phyloP scores from a whole-genome alignment of 2,888 invertebrate species.

The Agrotis ipsilon region DNA sequence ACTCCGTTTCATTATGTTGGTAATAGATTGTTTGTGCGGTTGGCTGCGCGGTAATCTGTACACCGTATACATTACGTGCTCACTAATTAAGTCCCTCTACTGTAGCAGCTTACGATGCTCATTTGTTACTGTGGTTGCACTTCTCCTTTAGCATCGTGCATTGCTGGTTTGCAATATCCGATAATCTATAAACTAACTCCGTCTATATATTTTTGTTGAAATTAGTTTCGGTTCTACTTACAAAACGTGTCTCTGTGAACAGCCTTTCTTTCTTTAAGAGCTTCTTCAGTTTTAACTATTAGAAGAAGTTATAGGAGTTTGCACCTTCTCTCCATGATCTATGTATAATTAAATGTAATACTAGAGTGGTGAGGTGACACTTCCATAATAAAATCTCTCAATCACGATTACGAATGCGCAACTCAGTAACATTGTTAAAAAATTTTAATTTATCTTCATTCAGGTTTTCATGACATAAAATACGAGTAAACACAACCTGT shows the following conservation, averaged over 20 bases:
- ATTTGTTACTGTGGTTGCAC: constrained; percentile 12
- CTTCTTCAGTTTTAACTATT: constrained; percentile 14
- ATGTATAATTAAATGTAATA: background rate
- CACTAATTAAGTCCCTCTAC: constrained; percentile 32
- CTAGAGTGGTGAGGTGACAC: background rate
- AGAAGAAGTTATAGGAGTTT: constrained; percentile 14
- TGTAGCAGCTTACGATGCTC: constrained; percentile 10
- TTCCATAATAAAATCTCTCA: background rate
- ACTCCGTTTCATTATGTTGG: constrained; percentile 24
- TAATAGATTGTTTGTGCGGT: constrained; percentile 33
- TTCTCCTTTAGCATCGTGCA: background rate
- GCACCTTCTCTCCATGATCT: background rate
- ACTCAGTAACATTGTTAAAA: background rate
- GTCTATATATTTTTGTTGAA: too few relatives aligned
- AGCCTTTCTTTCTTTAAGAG: background rate
- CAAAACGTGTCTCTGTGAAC: background rate
- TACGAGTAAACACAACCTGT: background rate
- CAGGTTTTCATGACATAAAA: background rate
- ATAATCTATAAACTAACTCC: background rate
- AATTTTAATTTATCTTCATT: background rate
- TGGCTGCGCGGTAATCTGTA: constrained; percentile 8
- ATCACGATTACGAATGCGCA: background rate
- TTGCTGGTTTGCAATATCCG: constrained; percentile 1
- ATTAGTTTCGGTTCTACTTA: constrained; percentile 2
- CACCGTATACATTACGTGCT: constrained; percentile 25